Base-by-base conservation (phyloP, 2,888 invertebrate species). In the Diplazon laetatorius region DNA sequence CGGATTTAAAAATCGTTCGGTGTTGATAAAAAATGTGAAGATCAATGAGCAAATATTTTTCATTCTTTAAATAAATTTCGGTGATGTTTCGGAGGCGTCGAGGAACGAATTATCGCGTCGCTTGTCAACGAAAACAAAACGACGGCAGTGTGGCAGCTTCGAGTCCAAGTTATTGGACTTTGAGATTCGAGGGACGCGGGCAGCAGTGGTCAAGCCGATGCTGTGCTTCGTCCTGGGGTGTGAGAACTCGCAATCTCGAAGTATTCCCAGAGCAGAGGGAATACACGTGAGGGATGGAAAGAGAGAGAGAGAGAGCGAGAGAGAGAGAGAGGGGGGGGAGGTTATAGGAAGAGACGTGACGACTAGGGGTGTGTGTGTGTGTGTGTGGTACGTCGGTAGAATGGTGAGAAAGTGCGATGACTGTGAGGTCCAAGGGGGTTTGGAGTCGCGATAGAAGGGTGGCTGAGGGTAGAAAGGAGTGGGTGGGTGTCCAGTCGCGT, bases 401-500 rank as follows among this genome's bases (percentile, higher is more conserved):
- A 20, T 18, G 59, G 71, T 82, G 84, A 83, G 86, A 82, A 83
- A 76, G 81, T 78, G 80, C 85, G 84, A 85, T 82, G 84, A 85
- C 83, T 83, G 72, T 78, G 80, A 83, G 83, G 83, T 83, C 68
- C 59, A 66, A 66, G 78, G 73, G 63, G 46, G 35, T 52, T 69
- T 65, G 63, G 62, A 66, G 50, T 30, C 57, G 57, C 57, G 57
- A 57, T 39, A 37, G 59, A 39, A 59, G 59, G 59, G 59, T 59
- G 57, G 35, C 16, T 16, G 78, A 72, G 72, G 69, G 69, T 60
- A 48, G 71, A 20, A 48, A 37, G 62, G 69, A 76, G 62, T 60
- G 55, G 76, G 59, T 62, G 76, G 82, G 76, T 80, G 84, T 84
- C 80, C 83, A 85, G 87, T 86, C 82, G 82, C 89, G 88, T 90